phyloP scores from a whole-genome alignment of 2,888 invertebrate species.

The Drosophila suboccidentalis region DNA sequence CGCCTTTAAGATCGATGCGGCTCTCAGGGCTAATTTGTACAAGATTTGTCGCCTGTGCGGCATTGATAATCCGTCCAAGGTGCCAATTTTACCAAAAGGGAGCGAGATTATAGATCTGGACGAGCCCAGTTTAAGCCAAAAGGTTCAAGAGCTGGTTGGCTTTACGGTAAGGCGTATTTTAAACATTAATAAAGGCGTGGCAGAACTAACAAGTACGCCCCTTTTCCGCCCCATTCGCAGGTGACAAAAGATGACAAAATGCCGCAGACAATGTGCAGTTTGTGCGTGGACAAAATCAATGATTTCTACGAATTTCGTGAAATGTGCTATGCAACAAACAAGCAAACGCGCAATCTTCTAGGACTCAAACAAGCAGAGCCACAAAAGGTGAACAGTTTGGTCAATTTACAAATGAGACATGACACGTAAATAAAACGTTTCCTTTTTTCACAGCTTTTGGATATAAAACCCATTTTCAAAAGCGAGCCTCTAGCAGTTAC shows the following conservation, averaged over 20 bases:
- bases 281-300: constrained; percentile 88
- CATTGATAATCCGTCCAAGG: constrained; percentile 84
- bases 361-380: constrained; percentile 79
- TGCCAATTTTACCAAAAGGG: constrained; percentile 70
- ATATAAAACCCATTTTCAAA: constrained; percentile 65
- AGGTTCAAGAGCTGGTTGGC: constrained; percentile 82
- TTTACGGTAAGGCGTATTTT: constrained; percentile 68
- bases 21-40: constrained; percentile 83
- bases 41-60: constrained; percentile 85
- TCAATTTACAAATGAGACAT: neutral
- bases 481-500: constrained; percentile 25
- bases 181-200: neutral
- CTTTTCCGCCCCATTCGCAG: constrained; percentile 77
- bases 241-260: constrained; percentile 87
- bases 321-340: constrained; percentile 87
- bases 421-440: neutral
- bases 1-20: constrained; percentile 85
- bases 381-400: constrained; percentile 54
- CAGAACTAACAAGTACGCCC: neutral
- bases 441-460: constrained; percentile 44
- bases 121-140: constrained; percentile 82
- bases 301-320: constrained; percentile 88
- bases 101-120: constrained; percentile 72
- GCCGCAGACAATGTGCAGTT: constrained; percentile 88
- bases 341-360: constrained; percentile 85